Conservation (phyloP, 2,888 invertebrate species). For the Marasmarcha lunaedactyla region DNA sequence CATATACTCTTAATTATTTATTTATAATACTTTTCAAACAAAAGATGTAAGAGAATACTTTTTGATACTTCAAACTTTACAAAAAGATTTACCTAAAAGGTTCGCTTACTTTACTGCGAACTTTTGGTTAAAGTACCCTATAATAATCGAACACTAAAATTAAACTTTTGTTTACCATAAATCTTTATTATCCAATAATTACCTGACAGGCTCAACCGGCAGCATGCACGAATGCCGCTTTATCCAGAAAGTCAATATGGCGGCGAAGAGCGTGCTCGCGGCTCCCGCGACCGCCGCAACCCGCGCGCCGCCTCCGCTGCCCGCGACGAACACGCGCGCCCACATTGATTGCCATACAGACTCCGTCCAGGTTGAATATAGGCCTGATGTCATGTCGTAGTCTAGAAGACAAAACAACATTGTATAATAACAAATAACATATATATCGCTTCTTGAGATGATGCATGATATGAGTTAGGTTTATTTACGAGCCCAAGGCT, state of each 20-base stretch:
- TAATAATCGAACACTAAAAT: no score
- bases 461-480: not conserved
- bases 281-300: constrained; percentile 32
- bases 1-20: no score
- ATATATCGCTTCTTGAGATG: not conserved
- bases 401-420: constrained; percentile 49
- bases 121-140: no score
- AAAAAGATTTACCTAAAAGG: no score
- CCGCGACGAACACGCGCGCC: constrained; percentile 82
- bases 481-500: no score
- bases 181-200: no score
- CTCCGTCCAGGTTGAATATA: constrained; percentile 91
- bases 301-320: constrained; percentile 64
- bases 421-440: not conserved
- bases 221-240: constrained; percentile 25
- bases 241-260: constrained; percentile 42
- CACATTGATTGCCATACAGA: constrained; percentile 83
- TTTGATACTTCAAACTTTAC: no score
- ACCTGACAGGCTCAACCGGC: constrained; percentile 26
- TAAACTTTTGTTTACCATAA: no score
- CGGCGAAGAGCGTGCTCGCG: constrained; percentile 27
- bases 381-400: constrained; percentile 81
- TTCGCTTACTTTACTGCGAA: no score
- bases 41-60: no score
- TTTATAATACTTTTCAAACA: no score